phyloP scores from a whole-genome alignment of 1,140 invertebrate genomes.

The Pinna nobilis region DNA sequence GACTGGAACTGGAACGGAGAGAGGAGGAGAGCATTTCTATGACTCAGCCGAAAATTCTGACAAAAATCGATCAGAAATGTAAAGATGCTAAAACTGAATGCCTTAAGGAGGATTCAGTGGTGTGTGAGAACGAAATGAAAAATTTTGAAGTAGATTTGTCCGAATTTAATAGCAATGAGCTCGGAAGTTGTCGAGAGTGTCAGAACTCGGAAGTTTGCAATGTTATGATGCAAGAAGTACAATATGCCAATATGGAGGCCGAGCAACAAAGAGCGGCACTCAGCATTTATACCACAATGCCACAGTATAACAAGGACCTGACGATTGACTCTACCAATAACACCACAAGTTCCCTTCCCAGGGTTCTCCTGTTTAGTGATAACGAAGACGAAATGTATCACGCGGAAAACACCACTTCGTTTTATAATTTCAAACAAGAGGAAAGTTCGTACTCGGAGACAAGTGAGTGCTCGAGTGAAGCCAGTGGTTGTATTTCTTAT shows the following conservation, averaged over 20 bases:
- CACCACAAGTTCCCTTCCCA: slow-evolving; percentile 51
- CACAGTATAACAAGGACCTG: slow-evolving; percentile 25
- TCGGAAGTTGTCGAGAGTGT: slow-evolving; percentile 72
- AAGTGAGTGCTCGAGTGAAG: slow-evolving; percentile 71
- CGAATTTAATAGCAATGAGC: slow-evolving; percentile 72
- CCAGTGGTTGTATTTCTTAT: slow-evolving; percentile 32
- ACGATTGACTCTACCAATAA: slow-evolving; percentile 21
- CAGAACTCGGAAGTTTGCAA: slow-evolving; percentile 72
- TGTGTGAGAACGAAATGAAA: slow-evolving; percentile 32
- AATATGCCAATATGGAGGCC: slow-evolving; percentile 55
- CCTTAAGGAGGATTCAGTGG: slow-evolving; percentile 4
- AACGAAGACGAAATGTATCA: slow-evolving; percentile 77
- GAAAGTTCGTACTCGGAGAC: slow-evolving; percentile 80
- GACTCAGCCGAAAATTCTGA: not conserved
- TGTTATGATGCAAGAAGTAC: slow-evolving; percentile 70
- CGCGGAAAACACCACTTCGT: slow-evolving; percentile 80
- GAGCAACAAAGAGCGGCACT: slow-evolving; percentile 57
- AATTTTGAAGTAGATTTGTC: slow-evolving; percentile 52
- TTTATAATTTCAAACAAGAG: slow-evolving; percentile 79
- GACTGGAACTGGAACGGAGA: slow-evolving; percentile 92
- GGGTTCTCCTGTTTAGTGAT: slow-evolving; percentile 68
- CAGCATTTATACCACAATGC: slow-evolving; percentile 15
- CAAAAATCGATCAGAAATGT: not conserved
- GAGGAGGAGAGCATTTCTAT: slow-evolving; percentile 68
- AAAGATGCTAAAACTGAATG: not conserved